These are phyloP conservation scores for Platysternon megacephalum DNA, from an alignment of 2,113 vertebrate genomes.

Conservation along the genomic window DNA sequence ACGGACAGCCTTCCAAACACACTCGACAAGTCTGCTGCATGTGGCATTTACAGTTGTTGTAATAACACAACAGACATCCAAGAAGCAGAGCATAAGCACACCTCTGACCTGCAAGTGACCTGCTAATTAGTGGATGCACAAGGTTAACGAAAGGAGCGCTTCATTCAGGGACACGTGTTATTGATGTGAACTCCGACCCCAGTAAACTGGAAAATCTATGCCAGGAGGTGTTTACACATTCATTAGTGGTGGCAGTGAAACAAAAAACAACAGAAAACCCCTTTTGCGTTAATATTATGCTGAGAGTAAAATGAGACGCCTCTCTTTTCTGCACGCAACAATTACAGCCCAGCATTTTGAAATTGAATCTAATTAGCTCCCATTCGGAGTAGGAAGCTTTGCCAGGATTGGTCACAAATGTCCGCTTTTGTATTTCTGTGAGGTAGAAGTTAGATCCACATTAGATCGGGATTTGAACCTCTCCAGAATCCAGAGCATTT, in stretches of 20 bases:
- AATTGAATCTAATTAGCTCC: slow-evolving; percentile 10
- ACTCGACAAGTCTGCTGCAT: slow-evolving; percentile 57
- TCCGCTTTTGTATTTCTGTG: not conserved
- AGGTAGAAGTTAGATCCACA: not conserved
- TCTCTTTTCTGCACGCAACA: not conserved
- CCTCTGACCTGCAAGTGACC: slow-evolving; percentile 81
- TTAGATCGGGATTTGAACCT: not conserved
- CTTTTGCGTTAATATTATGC: not conserved
- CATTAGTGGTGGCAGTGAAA: slow-evolving; percentile 47
- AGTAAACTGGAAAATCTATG: slow-evolving; percentile 74
- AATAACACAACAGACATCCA: slow-evolving; percentile 61
- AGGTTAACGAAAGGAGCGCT: slow-evolving; percentile 71
- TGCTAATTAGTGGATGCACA: slow-evolving; percentile 73
- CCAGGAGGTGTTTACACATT: slow-evolving; percentile 67
- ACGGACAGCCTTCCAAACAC: slow-evolving; percentile 75
- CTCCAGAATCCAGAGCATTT: not conserved
- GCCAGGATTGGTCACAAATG: not conserved
- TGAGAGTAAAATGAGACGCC: slow-evolving; percentile 26
- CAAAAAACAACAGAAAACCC: slow-evolving; percentile 41
- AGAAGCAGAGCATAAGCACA: slow-evolving; percentile 55
- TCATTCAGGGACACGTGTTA: not conserved
- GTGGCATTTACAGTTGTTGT: slow-evolving; percentile 73
- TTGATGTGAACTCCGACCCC: slow-evolving; percentile 54
- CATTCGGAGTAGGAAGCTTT: not conserved
- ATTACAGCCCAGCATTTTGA: slow-evolving; percentile 4